These are phyloP conservation scores for Panthera leo DNA, from an alignment of 2,113 vertebrate species.

Conservation along the genomic window DNA sequence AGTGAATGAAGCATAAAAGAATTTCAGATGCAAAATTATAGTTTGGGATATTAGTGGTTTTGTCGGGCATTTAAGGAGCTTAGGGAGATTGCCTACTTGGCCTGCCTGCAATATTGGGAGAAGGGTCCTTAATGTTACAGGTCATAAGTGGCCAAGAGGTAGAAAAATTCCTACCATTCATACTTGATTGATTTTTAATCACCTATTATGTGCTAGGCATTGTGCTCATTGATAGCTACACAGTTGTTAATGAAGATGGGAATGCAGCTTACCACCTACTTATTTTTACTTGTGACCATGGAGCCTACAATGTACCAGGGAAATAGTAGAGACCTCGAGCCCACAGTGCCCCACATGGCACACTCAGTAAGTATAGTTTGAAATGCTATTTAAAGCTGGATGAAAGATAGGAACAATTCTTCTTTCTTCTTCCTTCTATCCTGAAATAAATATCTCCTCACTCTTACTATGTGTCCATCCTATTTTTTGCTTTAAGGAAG, in stretches of 20 bases:
- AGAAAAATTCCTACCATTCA: neutral
- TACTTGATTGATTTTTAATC: neutral
- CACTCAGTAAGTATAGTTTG: neutral
- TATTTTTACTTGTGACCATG: neutral
- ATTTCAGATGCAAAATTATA: neutral
- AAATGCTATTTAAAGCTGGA: neutral
- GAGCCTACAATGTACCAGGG: neutral
- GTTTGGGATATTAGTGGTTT: neutral
- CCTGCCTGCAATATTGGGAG: neutral
- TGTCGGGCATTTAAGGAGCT: neutral
- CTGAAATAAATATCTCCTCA: neutral
- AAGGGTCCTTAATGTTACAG: neutral
- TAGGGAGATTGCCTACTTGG: neutral
- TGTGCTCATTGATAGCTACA: neutral
- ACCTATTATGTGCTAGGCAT: neutral
- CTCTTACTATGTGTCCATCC: neutral
- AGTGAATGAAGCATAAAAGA: slow-evolving; percentile 11
- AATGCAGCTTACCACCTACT: neutral
- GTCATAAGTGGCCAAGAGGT: neutral
- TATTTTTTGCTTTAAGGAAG: neutral
- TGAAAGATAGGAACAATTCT: neutral
- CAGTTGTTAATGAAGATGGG: neutral
- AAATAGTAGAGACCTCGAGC: neutral
- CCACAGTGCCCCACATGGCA: neutral
- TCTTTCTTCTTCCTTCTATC: neutral